phyloP scores from a whole-genome alignment of 1,140 invertebrate species.

The Centruroides vittatus region DNA sequence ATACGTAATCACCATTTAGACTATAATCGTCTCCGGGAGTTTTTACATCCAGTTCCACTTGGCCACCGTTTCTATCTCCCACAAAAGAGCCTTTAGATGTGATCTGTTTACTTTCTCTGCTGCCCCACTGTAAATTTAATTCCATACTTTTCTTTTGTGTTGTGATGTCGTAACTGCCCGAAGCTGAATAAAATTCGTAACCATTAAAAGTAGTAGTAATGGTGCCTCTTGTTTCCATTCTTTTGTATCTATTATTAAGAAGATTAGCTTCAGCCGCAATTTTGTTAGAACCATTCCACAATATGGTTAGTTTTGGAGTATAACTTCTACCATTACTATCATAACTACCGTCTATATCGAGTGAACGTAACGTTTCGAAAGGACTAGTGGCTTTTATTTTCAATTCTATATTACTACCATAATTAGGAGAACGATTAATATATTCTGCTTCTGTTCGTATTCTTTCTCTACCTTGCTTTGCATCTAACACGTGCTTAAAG shows the following conservation, averaged over 20 bases:
- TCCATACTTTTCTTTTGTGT: not conserved
- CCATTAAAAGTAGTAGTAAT: slow-evolving; percentile 4
- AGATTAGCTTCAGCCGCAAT: not conserved
- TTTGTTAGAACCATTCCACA: not conserved
- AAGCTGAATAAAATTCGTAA: slow-evolving; percentile 4
- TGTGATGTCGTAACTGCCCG: slow-evolving; percentile 4
- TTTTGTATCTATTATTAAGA: not conserved
- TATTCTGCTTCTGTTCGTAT: too few species aligned
- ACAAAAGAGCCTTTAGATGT: slow-evolving; percentile 3
- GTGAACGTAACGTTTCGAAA: not conserved
- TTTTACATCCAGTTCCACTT: not conserved
- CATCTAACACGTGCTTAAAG: too few species aligned
- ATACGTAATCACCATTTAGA: not conserved
- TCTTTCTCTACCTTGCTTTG: too few species aligned
- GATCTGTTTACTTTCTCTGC: slow-evolving; percentile 2
- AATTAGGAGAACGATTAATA: too few species aligned
- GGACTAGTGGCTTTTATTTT: not conserved
- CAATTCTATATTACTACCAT: too few species aligned
- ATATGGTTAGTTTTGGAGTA: not conserved
- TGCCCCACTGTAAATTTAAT: slow-evolving; percentile 3
- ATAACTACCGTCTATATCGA: not conserved
- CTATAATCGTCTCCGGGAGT: not conserved
- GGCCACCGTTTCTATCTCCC: not conserved
- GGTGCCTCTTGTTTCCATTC: not conserved
- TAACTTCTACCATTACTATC: not conserved